phyloP scores from a whole-genome alignment of 2,888 invertebrate species.

The Drosophila eohydei region DNA sequence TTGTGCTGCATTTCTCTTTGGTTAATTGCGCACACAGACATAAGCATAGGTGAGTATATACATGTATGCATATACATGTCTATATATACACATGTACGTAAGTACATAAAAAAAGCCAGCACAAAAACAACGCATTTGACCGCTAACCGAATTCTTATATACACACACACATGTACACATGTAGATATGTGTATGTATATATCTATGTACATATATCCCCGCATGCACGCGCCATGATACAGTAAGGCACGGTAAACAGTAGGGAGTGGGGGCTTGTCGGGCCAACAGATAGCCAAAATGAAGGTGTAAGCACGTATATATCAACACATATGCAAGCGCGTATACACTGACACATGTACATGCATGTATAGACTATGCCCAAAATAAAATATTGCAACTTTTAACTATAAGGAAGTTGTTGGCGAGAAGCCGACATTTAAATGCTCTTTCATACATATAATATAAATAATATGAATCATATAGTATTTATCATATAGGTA shows the following conservation, averaged over 20 bases:
- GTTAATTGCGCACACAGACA: slow-evolving; percentile 60
- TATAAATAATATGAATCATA: neutral
- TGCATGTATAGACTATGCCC: slow-evolving; percentile 44
- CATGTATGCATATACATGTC: neutral
- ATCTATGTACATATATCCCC: neutral
- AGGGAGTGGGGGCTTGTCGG: neutral
- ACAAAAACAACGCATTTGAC: slow-evolving; percentile 14
- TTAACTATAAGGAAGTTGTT: slow-evolving; percentile 30
- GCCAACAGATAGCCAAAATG: slow-evolving; percentile 52
- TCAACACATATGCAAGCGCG: slow-evolving; percentile 5
- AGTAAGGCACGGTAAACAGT: slow-evolving; percentile 3
- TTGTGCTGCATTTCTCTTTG: slow-evolving; percentile 54
- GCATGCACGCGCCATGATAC: slow-evolving; percentile 6
- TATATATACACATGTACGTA: slow-evolving; percentile 8
- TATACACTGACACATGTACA: slow-evolving; percentile 3
- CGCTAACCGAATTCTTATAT: slow-evolving; percentile 9
- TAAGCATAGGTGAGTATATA: neutral
- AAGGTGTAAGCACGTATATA: slow-evolving; percentile 66
- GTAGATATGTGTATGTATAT: neutral
- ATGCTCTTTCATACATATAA: slow-evolving; percentile 5
- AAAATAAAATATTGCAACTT: slow-evolving; percentile 78
- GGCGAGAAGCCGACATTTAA: neutral
- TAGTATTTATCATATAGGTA: neutral
- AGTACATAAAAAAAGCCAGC: slow-evolving; percentile 4
- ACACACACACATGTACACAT: neutral